Base-by-base conservation (phyloP, 2,888 invertebrate genomes). In the Phrixothrix hirtus region DNA sequence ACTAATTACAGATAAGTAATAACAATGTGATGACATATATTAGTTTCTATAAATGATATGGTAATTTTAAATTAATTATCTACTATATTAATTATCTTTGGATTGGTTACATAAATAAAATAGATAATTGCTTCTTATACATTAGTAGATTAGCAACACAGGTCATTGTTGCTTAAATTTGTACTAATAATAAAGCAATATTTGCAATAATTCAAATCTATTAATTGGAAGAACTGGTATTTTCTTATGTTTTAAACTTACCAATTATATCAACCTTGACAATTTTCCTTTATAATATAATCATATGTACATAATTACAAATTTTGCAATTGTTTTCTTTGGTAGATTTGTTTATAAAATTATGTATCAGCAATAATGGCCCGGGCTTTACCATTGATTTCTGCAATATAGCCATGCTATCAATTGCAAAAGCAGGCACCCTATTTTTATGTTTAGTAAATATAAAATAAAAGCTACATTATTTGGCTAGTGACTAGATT, bases 401-500 rank as follows among this genome's bases (percentile, higher is more conserved):
- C n/a, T n/a, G n/a, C n/a, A n/a, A n/a, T n/a, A n/a, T n/a, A n/a
- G n/a, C n/a, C n/a, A n/a, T n/a, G n/a, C n/a, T n/a, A n/a, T n/a
- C n/a, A n/a, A n/a, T n/a, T n/a, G n/a, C n/a, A n/a, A n/a, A n/a
- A n/a, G n/a, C n/a, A n/a, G n/a, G n/a, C n/a, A n/a, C n/a, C n/a
- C n/a, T n/a, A n/a, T n/a, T n/a, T n/a, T n/a, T n/a, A n/a, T 45
- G 21, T 49, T 51, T 51, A 39, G 51, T 51, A 45, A 51, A 45
- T 32, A 32, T 11, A 45, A 50, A 36, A 44, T 29, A 29, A 21
- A 35, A 41, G 34, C 58, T 58, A 63, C 47, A 60, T 65, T 72
- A 71, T 73, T 73, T 73, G 73, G 72, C 74, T 73, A 71, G 64
- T 74, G 74, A 74, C 74, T 74, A 74, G 74, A 73, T 62, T 63